Conservation (phyloP, 2,797 vertebrate species). For the Acrossocheilus fasciatus region DNA sequence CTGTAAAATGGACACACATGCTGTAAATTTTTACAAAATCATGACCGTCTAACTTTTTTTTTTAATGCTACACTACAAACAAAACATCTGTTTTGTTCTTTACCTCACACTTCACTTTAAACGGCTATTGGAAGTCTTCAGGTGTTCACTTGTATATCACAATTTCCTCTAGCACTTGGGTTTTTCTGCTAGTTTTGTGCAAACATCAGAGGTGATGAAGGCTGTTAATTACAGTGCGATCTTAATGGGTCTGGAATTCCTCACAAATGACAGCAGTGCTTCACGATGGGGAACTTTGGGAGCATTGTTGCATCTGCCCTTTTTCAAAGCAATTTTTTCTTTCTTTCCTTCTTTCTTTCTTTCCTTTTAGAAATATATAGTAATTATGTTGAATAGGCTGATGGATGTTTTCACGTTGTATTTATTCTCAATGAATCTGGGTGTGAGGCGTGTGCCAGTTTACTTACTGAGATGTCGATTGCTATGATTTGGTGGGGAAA, state of each 20-base stretch:
- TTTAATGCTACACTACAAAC: neutral
- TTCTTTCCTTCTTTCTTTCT: neutral
- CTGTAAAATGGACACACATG: conserved; percentile 17
- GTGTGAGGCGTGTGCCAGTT: neutral
- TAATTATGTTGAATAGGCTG: conserved; percentile 41
- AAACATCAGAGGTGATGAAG: conserved; percentile 51
- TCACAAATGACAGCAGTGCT: conserved; percentile 40
- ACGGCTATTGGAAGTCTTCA: conserved; percentile 24
- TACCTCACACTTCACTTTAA: neutral
- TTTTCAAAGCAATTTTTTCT: conserved; percentile 37
- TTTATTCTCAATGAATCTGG: conserved; percentile 21
- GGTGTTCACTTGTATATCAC: conserved; percentile 18
- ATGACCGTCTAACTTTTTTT: neutral
- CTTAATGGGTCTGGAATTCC: conserved; percentile 52
- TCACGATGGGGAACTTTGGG: conserved; percentile 34
- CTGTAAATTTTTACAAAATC: neutral
- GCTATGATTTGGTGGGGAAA: conserved; percentile 27
- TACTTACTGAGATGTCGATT: conserved; percentile 25
- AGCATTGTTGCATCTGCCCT: conserved; percentile 29
- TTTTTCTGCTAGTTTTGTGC: conserved; percentile 44
- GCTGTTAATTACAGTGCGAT: conserved; percentile 54
- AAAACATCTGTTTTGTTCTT: neutral
- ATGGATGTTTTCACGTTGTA: conserved; percentile 15
- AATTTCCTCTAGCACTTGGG: conserved; percentile 37
- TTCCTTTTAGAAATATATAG: conserved; percentile 34